A percentile compares a stretch with the other conserved stretches of the same genome.
Evolutionary conservation across 2,797 vertebrate genomes (phyloP).

Genomic region (Astyanax mexicanus): DNA sequence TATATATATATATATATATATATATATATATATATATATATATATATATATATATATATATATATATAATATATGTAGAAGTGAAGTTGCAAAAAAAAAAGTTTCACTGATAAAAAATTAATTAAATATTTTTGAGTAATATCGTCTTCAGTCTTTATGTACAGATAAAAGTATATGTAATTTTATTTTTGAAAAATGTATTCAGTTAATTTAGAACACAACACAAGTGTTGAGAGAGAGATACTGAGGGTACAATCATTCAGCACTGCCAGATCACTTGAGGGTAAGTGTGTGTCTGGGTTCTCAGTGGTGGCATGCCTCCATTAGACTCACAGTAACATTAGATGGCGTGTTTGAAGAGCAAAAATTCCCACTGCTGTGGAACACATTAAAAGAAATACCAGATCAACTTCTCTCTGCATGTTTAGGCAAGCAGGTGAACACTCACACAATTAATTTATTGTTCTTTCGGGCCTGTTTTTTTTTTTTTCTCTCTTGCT

Average conservation of each 20-base stretch:
- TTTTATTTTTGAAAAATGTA: too few relatives aligned
- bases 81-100: too few relatives aligned
- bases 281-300: conserved; percentile 81
- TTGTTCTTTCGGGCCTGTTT: conserved; percentile 65
- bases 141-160: too few relatives aligned
- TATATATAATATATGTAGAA: too few relatives aligned
- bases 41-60: too few relatives aligned
- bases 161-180: too few relatives aligned
- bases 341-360: conserved; percentile 67
- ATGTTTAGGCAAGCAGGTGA: conserved; percentile 75
- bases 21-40: too few relatives aligned
- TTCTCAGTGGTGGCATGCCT: conserved; percentile 74
- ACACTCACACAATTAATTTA: conserved; percentile 72
- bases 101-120: too few relatives aligned
- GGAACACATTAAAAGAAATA: conserved; percentile 70
- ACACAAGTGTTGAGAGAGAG: conserved; percentile 43
- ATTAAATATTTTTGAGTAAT: too few relatives aligned
- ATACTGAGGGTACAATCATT: conserved; percentile 65
- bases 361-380: conserved; percentile 72
- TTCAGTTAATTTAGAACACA: too few relatives aligned
- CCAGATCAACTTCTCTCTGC: conserved; percentile 68
- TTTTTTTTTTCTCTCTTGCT: conserved; percentile 46
- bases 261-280: conserved; percentile 82
- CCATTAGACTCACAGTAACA: conserved; percentile 77
- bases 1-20: too few relatives aligned